Conservation (phyloP, 2,113 vertebrate genomes). For the Tenrec ecaudatus region DNA sequence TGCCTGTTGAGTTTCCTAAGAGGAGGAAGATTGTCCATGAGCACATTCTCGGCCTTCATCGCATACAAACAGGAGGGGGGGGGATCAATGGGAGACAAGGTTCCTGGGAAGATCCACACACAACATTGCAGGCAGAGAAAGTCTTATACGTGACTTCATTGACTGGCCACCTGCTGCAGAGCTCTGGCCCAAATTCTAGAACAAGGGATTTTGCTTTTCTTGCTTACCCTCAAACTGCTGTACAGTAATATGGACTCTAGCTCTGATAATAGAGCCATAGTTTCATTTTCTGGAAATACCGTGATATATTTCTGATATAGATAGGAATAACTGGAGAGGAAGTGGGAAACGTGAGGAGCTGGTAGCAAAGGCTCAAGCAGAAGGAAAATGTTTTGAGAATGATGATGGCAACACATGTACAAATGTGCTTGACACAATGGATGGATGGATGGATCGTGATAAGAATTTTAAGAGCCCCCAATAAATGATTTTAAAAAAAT, state of each 20-base stretch:
- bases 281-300: background rate
- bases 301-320: background rate
- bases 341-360: too few relatives aligned
- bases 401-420: too few relatives aligned
- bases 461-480: too few relatives aligned
- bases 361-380: too few relatives aligned
- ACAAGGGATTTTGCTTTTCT: background rate
- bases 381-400: too few relatives aligned
- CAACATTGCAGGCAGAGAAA: background rate
- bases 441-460: too few relatives aligned
- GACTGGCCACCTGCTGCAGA: background rate
- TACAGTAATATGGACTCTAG: background rate
- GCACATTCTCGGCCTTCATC: too few relatives aligned
- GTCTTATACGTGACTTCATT: background rate
- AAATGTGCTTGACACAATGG: too few relatives aligned
- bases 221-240: background rate
- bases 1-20: accelerated
- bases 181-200: background rate
- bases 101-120: background rate
- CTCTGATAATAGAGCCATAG: too few relatives aligned
- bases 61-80: background rate
- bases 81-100: background rate
- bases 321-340: background rate
- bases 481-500: too few relatives aligned
- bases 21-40: too few relatives aligned